Percentiles rank a stretch among this genome's conserved stretches.
Conservation (phyloP, 2,797 vertebrate genomes). For the Urophycis tenuis region DNA sequence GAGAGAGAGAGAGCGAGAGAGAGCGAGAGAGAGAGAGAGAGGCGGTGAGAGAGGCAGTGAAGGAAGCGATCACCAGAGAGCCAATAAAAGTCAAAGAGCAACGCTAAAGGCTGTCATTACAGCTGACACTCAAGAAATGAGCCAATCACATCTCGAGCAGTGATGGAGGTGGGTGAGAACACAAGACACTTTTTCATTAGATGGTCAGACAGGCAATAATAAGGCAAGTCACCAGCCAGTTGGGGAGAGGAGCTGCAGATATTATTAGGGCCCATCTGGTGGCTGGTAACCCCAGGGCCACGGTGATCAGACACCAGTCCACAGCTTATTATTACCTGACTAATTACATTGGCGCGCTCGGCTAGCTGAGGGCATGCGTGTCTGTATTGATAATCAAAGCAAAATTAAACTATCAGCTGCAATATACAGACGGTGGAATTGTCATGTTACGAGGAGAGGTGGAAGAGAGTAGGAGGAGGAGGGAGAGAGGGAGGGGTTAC, state of each 20-base stretch:
- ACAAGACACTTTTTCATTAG: conserved; percentile 2
- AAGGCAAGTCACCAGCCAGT: conserved; percentile 15
- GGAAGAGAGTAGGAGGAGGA: conserved; percentile 1
- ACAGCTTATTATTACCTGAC: conserved; percentile 57
- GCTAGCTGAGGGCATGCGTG: conserved; percentile 23
- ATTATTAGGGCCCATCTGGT: conserved; percentile 46
- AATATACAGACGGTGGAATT: conserved; percentile 38
- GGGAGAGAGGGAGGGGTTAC: conserved; percentile 9
- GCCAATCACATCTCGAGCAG: conserved; percentile 19
- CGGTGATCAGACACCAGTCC: conserved; percentile 46
- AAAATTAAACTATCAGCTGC: conserved; percentile 56
- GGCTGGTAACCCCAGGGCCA: conserved; percentile 31
- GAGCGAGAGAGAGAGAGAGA: conserved; percentile 18
- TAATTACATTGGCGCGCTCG: conserved; percentile 56
- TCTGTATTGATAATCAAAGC: conserved; percentile 52
- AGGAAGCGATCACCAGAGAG: not conserved
- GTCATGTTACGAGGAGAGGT: conserved; percentile 26
- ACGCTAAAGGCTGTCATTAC: conserved; percentile 26
- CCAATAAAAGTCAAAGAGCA: conserved; percentile 10
- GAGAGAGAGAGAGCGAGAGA: conserved; percentile 30
- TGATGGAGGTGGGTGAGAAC: not conserved
- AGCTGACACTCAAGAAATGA: conserved; percentile 25
- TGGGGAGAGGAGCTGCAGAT: conserved; percentile 31
- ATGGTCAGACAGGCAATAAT: conserved; percentile 14
- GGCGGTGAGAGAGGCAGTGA: no score